These are phyloP conservation scores for Globicephala melas DNA, from an alignment of 2,113 vertebrate genomes.

Conservation along the genomic window DNA sequence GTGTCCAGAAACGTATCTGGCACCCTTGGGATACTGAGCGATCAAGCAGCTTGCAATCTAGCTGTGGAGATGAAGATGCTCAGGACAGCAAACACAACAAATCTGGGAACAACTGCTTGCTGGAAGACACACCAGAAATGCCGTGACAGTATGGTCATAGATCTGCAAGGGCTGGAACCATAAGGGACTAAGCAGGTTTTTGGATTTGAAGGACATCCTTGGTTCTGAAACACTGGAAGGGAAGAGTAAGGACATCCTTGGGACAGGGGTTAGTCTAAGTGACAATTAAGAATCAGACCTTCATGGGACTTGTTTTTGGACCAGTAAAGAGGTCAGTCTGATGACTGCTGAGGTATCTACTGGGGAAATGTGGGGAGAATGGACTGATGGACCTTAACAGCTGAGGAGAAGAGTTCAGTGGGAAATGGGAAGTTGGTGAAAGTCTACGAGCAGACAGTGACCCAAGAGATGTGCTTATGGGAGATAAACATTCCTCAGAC, in stretches of 20 bases:
- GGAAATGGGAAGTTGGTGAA: background rate
- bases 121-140: background rate
- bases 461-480: background rate
- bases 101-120: background rate
- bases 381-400: background rate
- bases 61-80: background rate
- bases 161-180: background rate
- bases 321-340: background rate
- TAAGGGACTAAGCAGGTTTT: background rate
- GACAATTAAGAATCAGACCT: background rate
- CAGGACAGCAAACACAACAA: background rate
- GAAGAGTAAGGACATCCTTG: background rate
- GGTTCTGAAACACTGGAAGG: background rate
- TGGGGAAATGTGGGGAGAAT: background rate
- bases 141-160: background rate
- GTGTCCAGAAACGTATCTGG: background rate
- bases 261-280: background rate
- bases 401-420: background rate
- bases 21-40: background rate
- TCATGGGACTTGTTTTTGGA: background rate
- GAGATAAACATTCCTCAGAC: background rate
- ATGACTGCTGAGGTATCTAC: background rate
- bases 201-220: background rate
- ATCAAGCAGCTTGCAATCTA: background rate
- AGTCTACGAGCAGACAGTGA: background rate